Evolutionary conservation across 2,797 vertebrate genomes (phyloP), one percentile per base, ranked within the genome.

Genomic region (Oreortyx pictus): DNA sequence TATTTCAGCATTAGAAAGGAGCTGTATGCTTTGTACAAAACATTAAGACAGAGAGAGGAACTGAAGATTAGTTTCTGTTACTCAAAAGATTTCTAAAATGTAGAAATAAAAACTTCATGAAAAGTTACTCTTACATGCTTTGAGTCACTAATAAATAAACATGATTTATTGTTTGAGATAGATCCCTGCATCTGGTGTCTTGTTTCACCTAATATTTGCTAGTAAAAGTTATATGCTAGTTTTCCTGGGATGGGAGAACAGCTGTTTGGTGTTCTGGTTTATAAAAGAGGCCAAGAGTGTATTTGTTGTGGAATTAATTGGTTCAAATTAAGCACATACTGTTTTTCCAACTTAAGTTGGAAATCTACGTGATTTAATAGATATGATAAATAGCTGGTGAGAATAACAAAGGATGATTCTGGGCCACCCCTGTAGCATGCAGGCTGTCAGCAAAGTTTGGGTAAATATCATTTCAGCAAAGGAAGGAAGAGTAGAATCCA

Each of bases 291-390:
- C 90, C 93, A 95, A 94, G 39, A 88, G 50, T 68, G 60, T 88
- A 86, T 86, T 95, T 94, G 87, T 90, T 94, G 92, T 78, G 94
- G 76, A 94, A 95, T 94, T 94, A 96, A 95, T 94, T 93, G 90
- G 66, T 95, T 79, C 89, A 94, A 94, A 95, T 95, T 79, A 95
- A 95, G 94, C 73, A 94, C 85, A 93, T 89, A 90, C 89, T 96
- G 90, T 92, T 96, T 96, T 94, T 95, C 87, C 90, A 94, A 89
- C 85, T 95, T 90, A 94, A 77, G 87, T 79, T 83, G 92, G 82
- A 74, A 94, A 96, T 94, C 90, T 87, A 89, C 92, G 94, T 61
- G 90, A 95, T 94, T 95, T 95, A 92, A 96, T 96, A 96, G 95
- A 95, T 89, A 91, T 88, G 93, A 94, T 91, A 91, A 95, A 96